Evolutionary conservation across 2,797 vertebrate genomes (phyloP), one percentile per base, ranked within the genome.

Genomic region (Tenualosa thibaudeaui): DNA sequence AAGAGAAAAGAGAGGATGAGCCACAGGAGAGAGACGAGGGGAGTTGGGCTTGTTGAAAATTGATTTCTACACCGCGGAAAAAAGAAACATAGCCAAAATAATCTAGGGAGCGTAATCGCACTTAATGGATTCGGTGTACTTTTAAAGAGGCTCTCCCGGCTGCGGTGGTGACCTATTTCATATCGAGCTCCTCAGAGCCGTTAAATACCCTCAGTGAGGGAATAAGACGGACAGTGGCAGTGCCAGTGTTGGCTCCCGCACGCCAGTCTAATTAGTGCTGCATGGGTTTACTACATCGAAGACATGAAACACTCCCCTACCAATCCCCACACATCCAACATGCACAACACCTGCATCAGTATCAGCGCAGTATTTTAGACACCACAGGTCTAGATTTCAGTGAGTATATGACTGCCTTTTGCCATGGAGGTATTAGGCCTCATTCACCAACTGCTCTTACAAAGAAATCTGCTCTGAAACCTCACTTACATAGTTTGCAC

Each of bases 91-190:
- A 93, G 93, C 92, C 93, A 92, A 94, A 94, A 95, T 94, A 94
- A 96, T 95, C 93, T 95, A 92, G 94, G 93, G 94, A 95, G 94
- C 91, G 90, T 93, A 93, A 95, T 95, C 93, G 92, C 93, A 93
- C 93, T 93, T 95, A 95, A 95, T 94, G 93, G 94, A 95, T 94
- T 94, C 92, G 92, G 94, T 94, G 94, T 94, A 95, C 93, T 95
- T 93, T 95, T 93, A 94, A 88, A 95, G 94, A 96, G 89, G 90
- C 93, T 92, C 95, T 95, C 94, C 92, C 90, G 94, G 95, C 95
- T 94, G 92, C 94, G 92, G 90, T 91, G 91, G 91, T 96, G 95
- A 95, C 94, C 95, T 94, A 96, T 95, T 96, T 96, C 94, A 94
- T 90, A 37, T 37, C 19, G 82, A 84, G 82, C 90, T 94, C 93